Percentiles rank a stretch among this genome's conserved stretches.
Conservation (phyloP, 2,888 invertebrate species). For the Pegoplata infirma region DNA sequence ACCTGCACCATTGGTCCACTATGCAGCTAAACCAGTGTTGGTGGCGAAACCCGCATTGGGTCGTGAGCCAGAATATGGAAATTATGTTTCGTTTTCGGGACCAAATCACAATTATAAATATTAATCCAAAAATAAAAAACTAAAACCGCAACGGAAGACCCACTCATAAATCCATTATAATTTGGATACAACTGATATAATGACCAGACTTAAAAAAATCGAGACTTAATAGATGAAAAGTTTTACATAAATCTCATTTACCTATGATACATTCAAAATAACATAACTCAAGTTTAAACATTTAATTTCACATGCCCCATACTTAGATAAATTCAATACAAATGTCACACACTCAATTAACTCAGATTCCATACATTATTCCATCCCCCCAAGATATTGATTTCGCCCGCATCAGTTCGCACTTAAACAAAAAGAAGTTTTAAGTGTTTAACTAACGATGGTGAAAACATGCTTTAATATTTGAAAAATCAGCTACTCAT, state of each 20-base stretch:
- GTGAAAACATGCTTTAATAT: neutral
- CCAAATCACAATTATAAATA: constrained; percentile 71
- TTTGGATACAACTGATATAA: constrained; percentile 23
- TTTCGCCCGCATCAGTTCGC: too few species aligned
- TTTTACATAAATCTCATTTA: constrained; percentile 36
- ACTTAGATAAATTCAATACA: neutral
- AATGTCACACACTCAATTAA: neutral
- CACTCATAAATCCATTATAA: constrained; percentile 11
- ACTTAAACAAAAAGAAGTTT: too few species aligned
- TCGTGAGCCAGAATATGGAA: constrained; percentile 62
- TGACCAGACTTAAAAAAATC: constrained; percentile 34
- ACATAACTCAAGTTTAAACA: constrained; percentile 14
- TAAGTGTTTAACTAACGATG: neutral
- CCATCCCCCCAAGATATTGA: too few species aligned
- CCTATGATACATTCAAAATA: constrained; percentile 35
- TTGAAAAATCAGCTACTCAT: neutral
- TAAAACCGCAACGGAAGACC: neutral
- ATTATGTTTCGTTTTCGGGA: constrained; percentile 71
- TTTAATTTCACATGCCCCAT: neutral
- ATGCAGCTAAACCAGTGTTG: constrained; percentile 56
- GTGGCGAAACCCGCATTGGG: constrained; percentile 5
- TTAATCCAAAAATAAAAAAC: constrained; percentile 57
- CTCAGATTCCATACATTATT: neutral
- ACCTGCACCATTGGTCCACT: constrained; percentile 68
- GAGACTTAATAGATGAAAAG: constrained; percentile 18